Percentiles rank a stretch among this genome's conserved stretches.
These are phyloP conservation scores for Magallana ariakensis DNA, from an alignment of 1,140 invertebrate genomes.

Conservation along the genomic window DNA sequence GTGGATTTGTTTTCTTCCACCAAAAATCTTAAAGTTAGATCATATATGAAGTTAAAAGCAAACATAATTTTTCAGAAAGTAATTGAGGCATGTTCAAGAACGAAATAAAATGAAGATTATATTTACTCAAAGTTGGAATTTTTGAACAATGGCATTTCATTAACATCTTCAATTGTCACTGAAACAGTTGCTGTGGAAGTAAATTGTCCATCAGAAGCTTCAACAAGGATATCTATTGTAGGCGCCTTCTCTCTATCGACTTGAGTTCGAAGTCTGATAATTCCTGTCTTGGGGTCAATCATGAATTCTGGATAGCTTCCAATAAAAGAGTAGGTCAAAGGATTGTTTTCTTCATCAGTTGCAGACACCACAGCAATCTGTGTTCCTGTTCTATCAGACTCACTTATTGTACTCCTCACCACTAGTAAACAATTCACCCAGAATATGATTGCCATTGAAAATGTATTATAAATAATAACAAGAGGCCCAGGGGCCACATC, in stretches of 20 bases:
- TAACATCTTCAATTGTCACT: conserved; percentile 85
- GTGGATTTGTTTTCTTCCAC: conserved; percentile 49
- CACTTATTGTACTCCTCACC: neutral
- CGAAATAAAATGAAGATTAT: neutral
- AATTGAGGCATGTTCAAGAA: too few relatives aligned
- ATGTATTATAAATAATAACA: too few relatives aligned
- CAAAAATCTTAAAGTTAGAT: neutral
- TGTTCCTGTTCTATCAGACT: conserved; percentile 12
- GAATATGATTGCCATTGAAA: neutral
- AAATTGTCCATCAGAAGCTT: conserved; percentile 38
- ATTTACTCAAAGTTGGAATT: neutral
- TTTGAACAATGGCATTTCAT: conserved; percentile 82
- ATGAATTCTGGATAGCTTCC: conserved; percentile 31
- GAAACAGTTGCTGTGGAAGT: conserved; percentile 55
- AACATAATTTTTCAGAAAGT: too few relatives aligned
- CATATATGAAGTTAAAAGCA: neutral
- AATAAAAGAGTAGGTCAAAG: neutral
- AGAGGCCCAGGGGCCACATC: too few relatives aligned
- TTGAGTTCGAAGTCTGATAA: neutral
- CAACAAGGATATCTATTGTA: neutral
- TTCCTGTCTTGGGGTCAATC: conserved; percentile 42
- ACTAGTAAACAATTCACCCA: neutral
- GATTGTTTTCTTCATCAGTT: conserved; percentile 35
- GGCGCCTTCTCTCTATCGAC: conserved; percentile 16
- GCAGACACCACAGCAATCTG: conserved; percentile 14